Conservation (phyloP, 2,888 invertebrate genomes). For the Platycnemis pennipes region DNA sequence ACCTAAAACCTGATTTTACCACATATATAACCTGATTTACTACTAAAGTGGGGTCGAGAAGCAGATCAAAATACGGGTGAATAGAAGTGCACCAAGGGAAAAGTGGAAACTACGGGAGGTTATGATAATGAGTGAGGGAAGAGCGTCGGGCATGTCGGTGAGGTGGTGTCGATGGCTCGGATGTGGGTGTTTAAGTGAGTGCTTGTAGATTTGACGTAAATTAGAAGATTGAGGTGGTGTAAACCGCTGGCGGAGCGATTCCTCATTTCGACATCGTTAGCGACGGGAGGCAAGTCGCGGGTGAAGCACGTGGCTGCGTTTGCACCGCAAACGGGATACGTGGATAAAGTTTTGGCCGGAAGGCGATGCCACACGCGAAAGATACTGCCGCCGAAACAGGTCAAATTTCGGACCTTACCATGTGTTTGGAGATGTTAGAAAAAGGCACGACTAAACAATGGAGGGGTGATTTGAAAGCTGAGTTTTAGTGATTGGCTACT, state of each 20-base stretch:
- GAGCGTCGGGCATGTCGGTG: too few relatives aligned
- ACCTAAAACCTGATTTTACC: too few relatives aligned
- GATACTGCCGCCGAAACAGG: not conserved
- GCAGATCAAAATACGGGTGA: too few relatives aligned
- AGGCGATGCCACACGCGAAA: not conserved
- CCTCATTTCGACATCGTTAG: not conserved
- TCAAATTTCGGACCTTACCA: not conserved
- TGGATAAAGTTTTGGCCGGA: not conserved
- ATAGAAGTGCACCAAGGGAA: too few relatives aligned
- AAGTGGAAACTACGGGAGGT: not conserved
- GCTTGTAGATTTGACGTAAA: slow-evolving; percentile 45
- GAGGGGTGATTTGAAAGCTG: not conserved
- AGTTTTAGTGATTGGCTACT: not conserved
- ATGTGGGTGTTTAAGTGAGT: too few relatives aligned
- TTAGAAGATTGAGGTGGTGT: not conserved
- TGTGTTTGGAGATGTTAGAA: too few relatives aligned
- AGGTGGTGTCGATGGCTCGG: not conserved
- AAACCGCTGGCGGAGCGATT: not conserved
- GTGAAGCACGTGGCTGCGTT: not conserved
- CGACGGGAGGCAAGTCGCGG: not conserved
- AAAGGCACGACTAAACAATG: not conserved
- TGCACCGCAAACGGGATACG: not conserved
- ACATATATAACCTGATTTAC: too few relatives aligned
- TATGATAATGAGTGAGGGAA: not conserved
- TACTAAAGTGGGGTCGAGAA: too few relatives aligned